Evolutionary conservation across 2,113 vertebrate genomes (phyloP).

Genomic region (Pao palembangensis): DNA sequence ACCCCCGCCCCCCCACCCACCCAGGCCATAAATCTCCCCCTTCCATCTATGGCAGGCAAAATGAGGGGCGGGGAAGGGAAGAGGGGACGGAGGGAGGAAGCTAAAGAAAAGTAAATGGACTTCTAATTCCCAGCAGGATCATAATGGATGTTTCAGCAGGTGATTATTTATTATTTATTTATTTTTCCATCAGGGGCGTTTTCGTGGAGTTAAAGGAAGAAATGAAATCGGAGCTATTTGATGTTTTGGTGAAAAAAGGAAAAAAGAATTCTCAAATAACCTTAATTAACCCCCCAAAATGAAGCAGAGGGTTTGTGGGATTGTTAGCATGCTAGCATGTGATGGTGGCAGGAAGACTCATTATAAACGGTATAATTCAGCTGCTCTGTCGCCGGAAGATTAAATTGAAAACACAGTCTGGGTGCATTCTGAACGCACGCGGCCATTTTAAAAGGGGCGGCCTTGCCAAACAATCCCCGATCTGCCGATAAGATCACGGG

Average conservation of each 20-base stretch:
- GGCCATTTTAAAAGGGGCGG: neutral
- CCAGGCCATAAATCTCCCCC: slow-evolving; percentile 64
- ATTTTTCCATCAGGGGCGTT: slow-evolving; percentile 29
- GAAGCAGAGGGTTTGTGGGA: slow-evolving; percentile 3
- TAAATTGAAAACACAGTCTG: slow-evolving; percentile 44
- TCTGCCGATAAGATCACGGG: slow-evolving; percentile 43
- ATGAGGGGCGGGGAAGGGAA: slow-evolving; percentile 5
- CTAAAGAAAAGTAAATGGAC: slow-evolving; percentile 19
- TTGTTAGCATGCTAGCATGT: slow-evolving; percentile 2
- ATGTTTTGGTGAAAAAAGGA: slow-evolving; percentile 14
- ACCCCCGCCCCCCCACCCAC: slow-evolving; percentile 36
- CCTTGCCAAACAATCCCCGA: slow-evolving; percentile 31
- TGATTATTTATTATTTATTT: too few species aligned
- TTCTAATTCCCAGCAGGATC: slow-evolving; percentile 53
- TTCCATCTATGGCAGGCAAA: slow-evolving; percentile 47
- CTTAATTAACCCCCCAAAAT: slow-evolving; percentile 24
- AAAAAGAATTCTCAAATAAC: slow-evolving; percentile 18
- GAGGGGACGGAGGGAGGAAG: slow-evolving; percentile 8
- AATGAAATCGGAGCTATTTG: slow-evolving; percentile 32
- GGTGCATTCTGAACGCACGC: slow-evolving; percentile 18
- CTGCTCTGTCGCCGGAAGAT: neutral
- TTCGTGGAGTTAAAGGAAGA: slow-evolving; percentile 11
- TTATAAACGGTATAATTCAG: slow-evolving; percentile 11
- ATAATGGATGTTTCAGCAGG: slow-evolving; percentile 41
- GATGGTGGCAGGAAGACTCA: slow-evolving; percentile 3